Conservation (phyloP, 2,113 vertebrate genomes). For the Lophius piscatorius region DNA sequence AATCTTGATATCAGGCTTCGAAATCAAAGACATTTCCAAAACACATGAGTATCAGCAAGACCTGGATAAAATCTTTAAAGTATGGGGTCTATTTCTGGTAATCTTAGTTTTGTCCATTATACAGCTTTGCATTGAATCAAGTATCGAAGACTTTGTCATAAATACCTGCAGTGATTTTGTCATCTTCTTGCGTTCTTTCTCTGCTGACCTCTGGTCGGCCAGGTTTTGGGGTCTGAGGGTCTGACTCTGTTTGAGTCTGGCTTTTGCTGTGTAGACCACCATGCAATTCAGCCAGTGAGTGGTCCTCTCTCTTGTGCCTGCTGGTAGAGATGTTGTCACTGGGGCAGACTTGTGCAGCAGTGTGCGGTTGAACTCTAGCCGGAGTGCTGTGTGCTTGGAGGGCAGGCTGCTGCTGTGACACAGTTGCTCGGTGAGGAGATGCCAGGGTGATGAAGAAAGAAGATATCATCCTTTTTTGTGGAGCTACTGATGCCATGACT, state of each 20-base stretch:
- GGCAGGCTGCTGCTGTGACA: constrained; percentile 66
- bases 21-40: neutral
- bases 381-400: constrained; percentile 53
- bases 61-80: neutral
- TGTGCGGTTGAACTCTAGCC: constrained; percentile 51
- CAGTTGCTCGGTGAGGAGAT: constrained; percentile 78
- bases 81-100: neutral
- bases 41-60: neutral
- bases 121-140: neutral
- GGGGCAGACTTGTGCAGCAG: constrained; percentile 40
- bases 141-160: neutral
- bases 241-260: constrained; percentile 2
- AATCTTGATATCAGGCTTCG: too few relatives aligned
- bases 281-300: constrained; percentile 8
- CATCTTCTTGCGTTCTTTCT: constrained; percentile 19
- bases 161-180: constrained; percentile 48
- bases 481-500: constrained; percentile 76
- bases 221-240: constrained; percentile 25
- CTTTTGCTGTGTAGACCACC: constrained; percentile 13
- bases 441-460: constrained; percentile 91
- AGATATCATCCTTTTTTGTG: constrained; percentile 87
- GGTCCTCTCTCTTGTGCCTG: constrained; percentile 37
- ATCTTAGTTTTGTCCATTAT: neutral
- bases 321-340: constrained; percentile 25
- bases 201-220: constrained; percentile 6